Evolutionary conservation across 2,797 vertebrate species (phyloP), one percentile per base, ranked within the genome.

Genomic region (Hyperoplus lanceolatus): DNA sequence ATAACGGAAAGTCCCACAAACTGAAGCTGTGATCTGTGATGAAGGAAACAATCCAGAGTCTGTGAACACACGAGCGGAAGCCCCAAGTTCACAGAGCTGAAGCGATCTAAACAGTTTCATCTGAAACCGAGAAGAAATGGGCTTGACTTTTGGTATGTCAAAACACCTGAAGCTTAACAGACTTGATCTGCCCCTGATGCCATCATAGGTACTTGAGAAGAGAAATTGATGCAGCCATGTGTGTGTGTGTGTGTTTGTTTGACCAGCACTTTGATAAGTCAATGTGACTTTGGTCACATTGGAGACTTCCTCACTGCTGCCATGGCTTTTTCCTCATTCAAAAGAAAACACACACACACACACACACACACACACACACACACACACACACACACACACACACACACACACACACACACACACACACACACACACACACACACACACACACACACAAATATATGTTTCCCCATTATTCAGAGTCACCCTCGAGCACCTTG

Each of bases 111-210:
- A 57, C 53, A 14, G 48, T 50, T 79, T 79, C 59, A 49, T 67
- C 63, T 14, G 42, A 70, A 50, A 45, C 50, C 39, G 54, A 53
- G 60, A 50, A 65, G 41, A 67, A 81, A 64, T 7, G 50, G 49
- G 68, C 60, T 74, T 1, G 48, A 79, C 29, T 73, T 67, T 41
- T 29, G 57, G 18, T 60, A 70, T 5, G 53, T 86, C 79, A 66
- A 80, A 87, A 83, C 70, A 84, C 81, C 63, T 87, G 62, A 82
- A 82, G 74, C 80, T 87, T 79, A 61, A 57, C 60, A 60, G 46
- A 50, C 68, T 67, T 75, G 66, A 80, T 81, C 64, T 75, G 62
- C 48, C 21, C 39, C 80, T 78, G 74, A 81, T 83, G 70, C 70
- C 56, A 66, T 62, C 64, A 48, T 45, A 64, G 75, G 65, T 53